These are phyloP conservation scores for Sebastes steindachneri DNA, from an alignment of 2,797 vertebrate genomes.

Conservation along the genomic window DNA sequence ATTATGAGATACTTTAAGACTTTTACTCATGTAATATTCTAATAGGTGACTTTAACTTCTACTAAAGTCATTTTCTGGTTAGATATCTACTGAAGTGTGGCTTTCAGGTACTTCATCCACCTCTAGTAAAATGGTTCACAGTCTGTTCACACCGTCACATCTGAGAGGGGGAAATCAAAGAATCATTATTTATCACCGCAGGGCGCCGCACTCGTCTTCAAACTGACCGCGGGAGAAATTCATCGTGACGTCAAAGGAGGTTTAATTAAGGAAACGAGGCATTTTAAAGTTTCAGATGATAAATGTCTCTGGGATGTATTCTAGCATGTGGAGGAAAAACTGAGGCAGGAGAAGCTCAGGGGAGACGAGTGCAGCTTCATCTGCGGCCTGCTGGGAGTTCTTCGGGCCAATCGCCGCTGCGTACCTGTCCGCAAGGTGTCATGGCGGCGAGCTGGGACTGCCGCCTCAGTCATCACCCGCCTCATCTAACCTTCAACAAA, in stretches of 20 bases:
- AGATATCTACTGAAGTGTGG: too few species aligned
- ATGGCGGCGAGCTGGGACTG: constrained; percentile 11
- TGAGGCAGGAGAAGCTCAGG: constrained; percentile 6
- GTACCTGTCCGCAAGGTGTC: constrained; percentile 33
- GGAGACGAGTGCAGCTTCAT: constrained; percentile 11
- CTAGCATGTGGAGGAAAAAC: not conserved
- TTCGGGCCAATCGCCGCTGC: not conserved
- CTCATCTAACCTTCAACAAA: constrained; percentile 50
- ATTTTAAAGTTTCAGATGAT: constrained; percentile 31
- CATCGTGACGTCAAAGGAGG: not conserved
- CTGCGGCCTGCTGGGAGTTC: constrained; percentile 42
- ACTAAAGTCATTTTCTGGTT: too few species aligned
- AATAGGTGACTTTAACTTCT: too few species aligned
- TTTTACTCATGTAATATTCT: too few species aligned
- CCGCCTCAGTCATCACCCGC: constrained; percentile 9
- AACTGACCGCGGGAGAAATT: not conserved
- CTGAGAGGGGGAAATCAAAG: not conserved
- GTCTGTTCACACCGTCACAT: constrained; percentile 4
- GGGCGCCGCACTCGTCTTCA: not conserved
- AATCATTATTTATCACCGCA: not conserved
- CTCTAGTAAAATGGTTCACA: not conserved
- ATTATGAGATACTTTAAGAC: too few species aligned
- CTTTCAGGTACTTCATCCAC: too few species aligned
- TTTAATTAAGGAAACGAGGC: constrained; percentile 24
- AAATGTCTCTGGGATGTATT: constrained; percentile 34